Evolutionary conservation across 2,113 vertebrate genomes (phyloP), one percentile per base, ranked within the genome.

Genomic region (Actinemys pallida): DNA sequence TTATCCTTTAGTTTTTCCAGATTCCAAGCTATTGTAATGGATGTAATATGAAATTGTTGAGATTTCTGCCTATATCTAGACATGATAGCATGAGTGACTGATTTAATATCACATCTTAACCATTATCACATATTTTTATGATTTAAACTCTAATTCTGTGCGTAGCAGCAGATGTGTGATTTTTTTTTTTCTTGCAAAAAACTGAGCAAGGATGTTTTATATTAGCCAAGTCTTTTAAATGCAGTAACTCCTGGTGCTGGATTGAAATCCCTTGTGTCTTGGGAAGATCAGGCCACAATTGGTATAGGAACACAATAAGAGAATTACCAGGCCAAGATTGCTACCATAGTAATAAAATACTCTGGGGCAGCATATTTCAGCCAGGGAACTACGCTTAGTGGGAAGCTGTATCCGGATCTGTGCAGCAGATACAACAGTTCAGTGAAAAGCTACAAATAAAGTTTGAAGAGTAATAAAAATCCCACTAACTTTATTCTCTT

Each of bases 311-410:
- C 69, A 6, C 24, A 80, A 31, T 1, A 82, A 19, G 24, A 39
- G 27, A 39, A 27, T 84, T 72, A 87, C 11, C 81, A 83, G 52
- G 59, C 3, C 45, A 84, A 47, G 13, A 84, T 72, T 84, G 52
- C 2, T 0, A 87, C 54, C 22, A 42, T 89, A 54, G 47, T 53
- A 92, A 86, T 54, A 69, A 88, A 94, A 85, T 11, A 22, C 62
- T 53, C 35, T 10, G 76, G 53, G 19, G 27, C 3, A 88, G 50
- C 0, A 0, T 25, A 47, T 84, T 88, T 89, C 42, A 81, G 52
- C 24, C 8, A 84, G 62, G 5, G 12, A 94, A 20, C 13, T 8
- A 79, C 1, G 57, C 2, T 12, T 1, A 80, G 22, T 10, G 24
- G 22, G 42, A 94, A 81, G 14, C 19, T 84, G 5, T 52, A 31